Base-by-base conservation (phyloP, 2,888 invertebrate genomes). In the Yponomeuta sedellus region DNA sequence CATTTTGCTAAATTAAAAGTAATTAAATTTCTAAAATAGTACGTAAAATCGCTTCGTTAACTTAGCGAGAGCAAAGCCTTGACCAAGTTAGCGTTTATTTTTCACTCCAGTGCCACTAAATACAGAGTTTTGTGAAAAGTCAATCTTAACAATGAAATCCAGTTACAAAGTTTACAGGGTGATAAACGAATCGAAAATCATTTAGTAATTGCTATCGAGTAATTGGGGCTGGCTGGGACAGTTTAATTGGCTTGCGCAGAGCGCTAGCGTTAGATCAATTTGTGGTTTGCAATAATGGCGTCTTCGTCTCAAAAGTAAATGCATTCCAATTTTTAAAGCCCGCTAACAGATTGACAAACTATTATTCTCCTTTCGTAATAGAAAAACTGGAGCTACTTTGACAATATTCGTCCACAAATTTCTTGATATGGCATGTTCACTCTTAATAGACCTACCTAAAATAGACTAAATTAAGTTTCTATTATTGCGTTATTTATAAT, bases 51-150 rank as follows among this genome's bases (percentile, higher is more conserved):
- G 16, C 44, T 6, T 52, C 16, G 44, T 52, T 52, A 52, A 16
- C 44, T 52, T 52, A 16, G 44, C 44, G 12, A 12, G 16, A 52
- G 5, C 16, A 5, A 52, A 52, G 44, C 16, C 44, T 52, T 6
- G 44, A 52, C 44, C 12, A 16, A 52, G 16, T 12, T 52, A 16
- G 44, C 0, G 16, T 12, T 1, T 52, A 16, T 16, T 52, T 52
- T 52, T 52, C 44, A 16, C 44, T 52, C 44, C 44, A 52, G 44
- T 52, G 44, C 44, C 44, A 52, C 44, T 52, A 52, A 52, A 52
- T 52, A 44, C 44, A 44, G 16, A 44, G 16, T 11, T 44, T 44
- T 11, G 11, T 16, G 44, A 44, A 12, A 44, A 52, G 44, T 52
- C 16, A 52, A 52, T 16, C 44, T 12, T 16, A 52, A 52, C 44